Evolutionary conservation across 2,888 invertebrate genomes (phyloP).

Genomic region (Volucella inflata): DNA sequence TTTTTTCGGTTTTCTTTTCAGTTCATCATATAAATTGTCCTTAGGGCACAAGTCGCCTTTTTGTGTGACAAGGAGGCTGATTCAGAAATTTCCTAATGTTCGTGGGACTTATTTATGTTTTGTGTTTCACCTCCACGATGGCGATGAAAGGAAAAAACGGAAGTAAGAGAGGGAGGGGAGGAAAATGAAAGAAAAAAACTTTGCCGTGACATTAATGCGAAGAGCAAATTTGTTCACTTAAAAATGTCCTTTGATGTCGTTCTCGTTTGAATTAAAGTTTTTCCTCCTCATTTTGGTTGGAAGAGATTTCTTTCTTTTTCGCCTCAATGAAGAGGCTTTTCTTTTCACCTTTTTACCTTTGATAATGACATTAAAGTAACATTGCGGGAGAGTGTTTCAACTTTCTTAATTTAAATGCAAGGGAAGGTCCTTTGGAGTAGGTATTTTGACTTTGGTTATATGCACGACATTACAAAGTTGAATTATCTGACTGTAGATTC

Average conservation of each 20-base stretch:
- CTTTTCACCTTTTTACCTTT: constrained; percentile 25
- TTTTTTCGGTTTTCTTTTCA: constrained; percentile 30
- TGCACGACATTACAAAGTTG: too few relatives aligned
- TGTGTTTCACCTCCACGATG: neutral
- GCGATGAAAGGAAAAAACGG: too few relatives aligned
- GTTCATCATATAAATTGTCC: constrained; percentile 37
- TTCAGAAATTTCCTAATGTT: neutral
- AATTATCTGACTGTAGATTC: too few relatives aligned
- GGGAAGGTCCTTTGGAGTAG: too few relatives aligned
- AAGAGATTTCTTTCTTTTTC: constrained; percentile 7
- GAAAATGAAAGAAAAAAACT: neutral
- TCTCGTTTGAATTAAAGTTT: constrained; percentile 49
- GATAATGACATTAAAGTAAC: constrained; percentile 33
- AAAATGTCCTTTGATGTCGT: constrained; percentile 62
- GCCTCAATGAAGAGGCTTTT: constrained; percentile 10
- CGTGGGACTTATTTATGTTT: constrained; percentile 11
- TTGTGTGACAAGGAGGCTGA: constrained; percentile 11
- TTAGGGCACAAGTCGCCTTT: constrained; percentile 11
- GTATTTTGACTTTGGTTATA: too few relatives aligned
- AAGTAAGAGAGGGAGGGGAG: too few relatives aligned
- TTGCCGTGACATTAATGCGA: constrained; percentile 28
- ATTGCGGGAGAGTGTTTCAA: constrained; percentile 25
- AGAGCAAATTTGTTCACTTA: constrained; percentile 56
- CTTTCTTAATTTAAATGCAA: constrained; percentile 29
- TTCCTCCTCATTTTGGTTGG: neutral